Evolutionary conservation across 2,113 vertebrate genomes (phyloP), one percentile per base, ranked within the genome.

Genomic region (Abramis brama): DNA sequence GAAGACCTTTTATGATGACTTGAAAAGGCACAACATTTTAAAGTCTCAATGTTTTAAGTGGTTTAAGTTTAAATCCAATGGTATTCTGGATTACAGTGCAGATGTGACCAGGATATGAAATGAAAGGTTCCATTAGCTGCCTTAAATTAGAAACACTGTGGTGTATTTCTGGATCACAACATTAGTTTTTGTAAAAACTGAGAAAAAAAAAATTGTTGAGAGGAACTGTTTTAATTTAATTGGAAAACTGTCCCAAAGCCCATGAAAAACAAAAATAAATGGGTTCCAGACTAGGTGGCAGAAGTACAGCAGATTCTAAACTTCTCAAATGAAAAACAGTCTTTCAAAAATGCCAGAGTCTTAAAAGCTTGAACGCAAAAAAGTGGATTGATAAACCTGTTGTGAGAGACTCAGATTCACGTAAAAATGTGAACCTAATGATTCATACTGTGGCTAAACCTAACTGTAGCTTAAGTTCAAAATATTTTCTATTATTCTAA

Each of bases 251-350:
- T 68, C 39, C 52, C 45, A 83, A 85, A 76, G 57, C 59, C n/a
- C 78, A 80, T n/a, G 19, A 76, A 50, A 86, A 80, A 39, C 25
- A 66, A 59, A 43, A 79, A 62, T 36, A 81, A 81, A 81, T 81
- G n/a, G 59, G 79, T 81, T 66, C 79, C 79, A 81, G 79, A 80
- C 59, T 47, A 64, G 59, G 79, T 80, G 79, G 79, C 59, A 66
- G 59, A 66, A 47, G 59, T 30, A 47, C 15, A 64, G 60, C 23
- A 30, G 36, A 43, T 25, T 45, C 21, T 60, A 13, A 80, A 80
- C 8, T 43, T 62, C 57, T 1, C 36, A 15, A 10, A 39, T 27
- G 59, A 66, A 80, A 80, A 62, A 25, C 13, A 74, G 33, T 59
- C 19, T 79, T 25, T 43, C 6, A 43, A 33, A 79, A 79, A 30